phyloP scores from a whole-genome alignment of 1,140 invertebrate genomes.

The Meloidogyne hapla region DNA sequence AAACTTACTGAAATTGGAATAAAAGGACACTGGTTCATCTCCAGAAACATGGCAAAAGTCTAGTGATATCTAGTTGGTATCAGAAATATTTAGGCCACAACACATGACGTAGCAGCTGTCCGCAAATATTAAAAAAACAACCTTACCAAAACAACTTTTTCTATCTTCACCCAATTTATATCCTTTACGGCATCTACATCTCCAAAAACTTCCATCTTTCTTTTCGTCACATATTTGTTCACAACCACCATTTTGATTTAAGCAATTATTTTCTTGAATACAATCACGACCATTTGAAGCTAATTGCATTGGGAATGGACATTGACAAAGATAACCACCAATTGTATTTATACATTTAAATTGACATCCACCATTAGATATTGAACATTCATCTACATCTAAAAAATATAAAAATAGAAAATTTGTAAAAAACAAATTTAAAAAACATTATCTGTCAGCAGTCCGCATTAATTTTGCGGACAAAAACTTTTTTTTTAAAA shows the following conservation, averaged over 20 bases:
- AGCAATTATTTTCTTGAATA: constrained; percentile 45
- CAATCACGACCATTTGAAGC: constrained; percentile 44
- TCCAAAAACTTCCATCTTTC: constrained; percentile 65
- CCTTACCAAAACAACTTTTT: constrained; percentile 15
- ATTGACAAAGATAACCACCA: constrained; percentile 39
- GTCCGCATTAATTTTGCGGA: too few relatives aligned
- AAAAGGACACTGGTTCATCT: too few relatives aligned
- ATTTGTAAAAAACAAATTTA: too few relatives aligned
- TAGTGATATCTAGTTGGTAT: too few relatives aligned
- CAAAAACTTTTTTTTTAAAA: too few relatives aligned
- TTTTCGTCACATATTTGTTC: constrained; percentile 52
- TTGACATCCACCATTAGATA: constrained; percentile 35
- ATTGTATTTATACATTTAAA: constrained; percentile 41
- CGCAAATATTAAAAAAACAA: neutral
- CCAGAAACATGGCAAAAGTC: too few relatives aligned
- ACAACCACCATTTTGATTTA: constrained; percentile 46
- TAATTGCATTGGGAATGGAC: constrained; percentile 28
- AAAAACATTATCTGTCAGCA: too few relatives aligned
- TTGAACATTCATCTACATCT: constrained; percentile 39
- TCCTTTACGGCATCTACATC: constrained; percentile 25
- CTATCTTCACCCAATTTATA: constrained; percentile 27
- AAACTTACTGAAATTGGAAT: too few relatives aligned
- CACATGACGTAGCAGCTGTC: too few relatives aligned
- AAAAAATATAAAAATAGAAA: neutral
- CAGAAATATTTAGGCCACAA: too few relatives aligned